Evolutionary conservation across 2,113 vertebrate genomes (phyloP), one percentile per base, ranked within the genome.

Genomic region (Oreochromis tanganicae): DNA sequence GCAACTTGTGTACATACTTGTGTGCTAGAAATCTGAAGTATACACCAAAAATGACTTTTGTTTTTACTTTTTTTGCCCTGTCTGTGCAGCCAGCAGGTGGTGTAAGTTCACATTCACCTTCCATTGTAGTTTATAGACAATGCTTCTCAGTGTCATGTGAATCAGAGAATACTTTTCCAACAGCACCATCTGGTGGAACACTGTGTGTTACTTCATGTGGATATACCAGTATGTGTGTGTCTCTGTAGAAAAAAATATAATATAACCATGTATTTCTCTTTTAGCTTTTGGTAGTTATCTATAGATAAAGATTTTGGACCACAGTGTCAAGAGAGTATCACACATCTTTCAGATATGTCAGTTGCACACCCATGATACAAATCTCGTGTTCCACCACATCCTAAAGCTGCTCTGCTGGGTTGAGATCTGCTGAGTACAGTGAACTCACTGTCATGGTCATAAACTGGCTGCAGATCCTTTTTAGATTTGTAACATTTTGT

Each of bases 101-200:
- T 27, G 24, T 32, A 78, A 46, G 43, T 6, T 75, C 6, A 75
- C 24, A 16, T 46, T 11, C 16, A 29, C 24, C 21, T 48, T 48
- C 29, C 0, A 29, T 1, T 11, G 9, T 17, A 48, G 41, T 29
- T 27, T 19, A 43, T 9, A 46, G 38, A 73, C 41, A 63, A 17
- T 29, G 8, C 21, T 73, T 75, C 43, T 48, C 43, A 29, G 68
- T 0, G 3, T 27, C 41, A 29, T 4, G 43, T 48, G 43, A 48
- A 11, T 75, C 43, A 75, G 71, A 9, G 13, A 41, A 73, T 73
- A 57, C 19, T 48, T 81, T 66, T 54, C 6, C 63, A 89, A 81
- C 82, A 88, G 82, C 54, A 3, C 87, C 93, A 63, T 87, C 94
- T 36, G 34, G 75, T 93, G 93, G 34, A 50, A 14, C 11, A 55